Evolutionary conservation across 1,140 invertebrate species (phyloP), one percentile per base, ranked within the genome.

Genomic region (Eupeodes corollae): DNA sequence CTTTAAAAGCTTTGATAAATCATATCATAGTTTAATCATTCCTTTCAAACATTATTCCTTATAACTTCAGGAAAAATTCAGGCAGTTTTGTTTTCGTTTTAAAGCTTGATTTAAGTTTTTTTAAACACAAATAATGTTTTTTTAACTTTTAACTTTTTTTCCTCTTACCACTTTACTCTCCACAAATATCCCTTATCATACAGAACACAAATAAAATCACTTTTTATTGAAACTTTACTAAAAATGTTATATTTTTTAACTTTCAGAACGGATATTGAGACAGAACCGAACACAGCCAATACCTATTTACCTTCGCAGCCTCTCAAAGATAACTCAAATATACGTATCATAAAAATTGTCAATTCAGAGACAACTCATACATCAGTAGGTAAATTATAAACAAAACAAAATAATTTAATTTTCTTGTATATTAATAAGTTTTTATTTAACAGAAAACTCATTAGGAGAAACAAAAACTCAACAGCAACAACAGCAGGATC

Each of bases 311-410:
- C 53, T 32, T 50, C 54, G 18, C 57, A 55, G 42, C 63, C 63
- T 6, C 42, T 66, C 11, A 66, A 66, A 50, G 63, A 66, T 47
- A 66, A 65, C 35, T 63, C 63, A 38, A 66, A 66, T 55, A 66
- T 63, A 39, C 47, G 59, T 31, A 51, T 48, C 21, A 51, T 50
- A 11, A 50, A 44, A 51, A 16, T 37, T 37, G 35, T 48, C 42
- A 53, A 42, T 42, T 42, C 46, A 42, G 38, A 32, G 31, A 19
- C 43, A 41, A 46, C 42, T n/a, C 15, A 13, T 37, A 5, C 13
- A 37, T 37, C 35, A 37, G 13, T 15, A 37, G 13, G 13, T 37
- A n/a, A 37, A 37, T 37, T 3, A 37, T 37, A 5, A 37, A 3
- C 5, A 15, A 6, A 37, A 37, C 35, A 37, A 37, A 13, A 5